Base-by-base conservation (phyloP, 2,797 vertebrate species). In the Acipenser ruthenus region DNA sequence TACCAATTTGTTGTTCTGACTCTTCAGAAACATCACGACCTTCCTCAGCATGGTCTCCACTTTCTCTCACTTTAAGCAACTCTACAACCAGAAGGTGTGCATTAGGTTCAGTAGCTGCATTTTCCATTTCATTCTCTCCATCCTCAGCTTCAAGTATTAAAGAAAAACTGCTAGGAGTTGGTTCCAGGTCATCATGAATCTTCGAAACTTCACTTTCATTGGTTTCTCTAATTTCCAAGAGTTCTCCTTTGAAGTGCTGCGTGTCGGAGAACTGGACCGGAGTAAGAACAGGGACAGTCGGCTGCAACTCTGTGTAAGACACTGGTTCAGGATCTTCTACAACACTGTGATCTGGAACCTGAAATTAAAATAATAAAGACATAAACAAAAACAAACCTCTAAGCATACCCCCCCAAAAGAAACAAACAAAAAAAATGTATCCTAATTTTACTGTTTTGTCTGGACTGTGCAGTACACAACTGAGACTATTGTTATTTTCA, bases 141-240 rank as follows among this genome's bases (percentile, higher is more conserved):
- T 91, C 91, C 55, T 94, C 93, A 72, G 89, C 79, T 76, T 98
- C 94, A 78, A 97, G 73, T 77, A 94, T 88, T 68, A 97, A 89
- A 15, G 90, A 92, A 81, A 98, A 96, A 75, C 81, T 81, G 71
- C 82, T 79, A 4, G 88, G 87, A 68, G 82, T 55, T 37, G 84
- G 76, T 66, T 78, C 82, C 11, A 79, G 76, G 2, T 88, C 86
- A 6, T 85, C 90, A 8, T 87, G 83, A 65, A 76, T 78, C 67
- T 87, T 85, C 64, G 77, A 74, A 12, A 78, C 60, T 50, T 82
- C 81, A 13, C 73, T 70, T 60, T 87, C 86, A 63, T n/a, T 65
- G 1, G 77, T 58, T 37, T 87, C 84, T 68, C 82, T 84, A 48
- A 79, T 64, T 63, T 84, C 87, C 61, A 72, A 67, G 13, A 92